phyloP scores from a whole-genome alignment of 53 echinoderm and acorn worm genomes.

The Apostichopus leukothele region DNA sequence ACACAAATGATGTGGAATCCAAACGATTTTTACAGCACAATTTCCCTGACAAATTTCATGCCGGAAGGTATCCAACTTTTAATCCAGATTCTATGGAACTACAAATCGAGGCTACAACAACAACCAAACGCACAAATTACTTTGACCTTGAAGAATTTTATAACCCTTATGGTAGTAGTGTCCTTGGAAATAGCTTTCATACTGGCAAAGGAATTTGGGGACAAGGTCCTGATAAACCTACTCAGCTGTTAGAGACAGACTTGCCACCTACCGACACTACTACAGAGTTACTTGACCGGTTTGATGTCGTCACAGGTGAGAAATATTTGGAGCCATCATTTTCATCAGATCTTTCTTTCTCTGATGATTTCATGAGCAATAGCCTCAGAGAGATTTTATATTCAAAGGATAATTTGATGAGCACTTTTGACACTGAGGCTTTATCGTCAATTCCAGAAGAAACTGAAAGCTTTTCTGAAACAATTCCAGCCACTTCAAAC shows the following conservation, averaged over 20 bases:
- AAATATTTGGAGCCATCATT: background rate
- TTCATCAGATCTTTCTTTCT: background rate
- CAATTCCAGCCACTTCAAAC: background rate
- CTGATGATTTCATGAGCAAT: background rate
- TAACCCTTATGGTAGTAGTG: background rate
- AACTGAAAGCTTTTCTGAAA: background rate
- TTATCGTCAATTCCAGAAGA: conserved; percentile 12
- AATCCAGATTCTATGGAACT: background rate
- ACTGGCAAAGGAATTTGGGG: too few species aligned
- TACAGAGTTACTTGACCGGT: background rate
- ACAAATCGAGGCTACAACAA: background rate
- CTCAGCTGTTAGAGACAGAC: background rate
- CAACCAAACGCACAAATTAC: background rate
- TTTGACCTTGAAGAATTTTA: background rate
- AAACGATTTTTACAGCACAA: background rate
- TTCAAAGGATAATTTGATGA: background rate
- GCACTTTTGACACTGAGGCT: background rate
- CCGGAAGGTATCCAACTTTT: background rate
- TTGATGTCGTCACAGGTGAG: background rate
- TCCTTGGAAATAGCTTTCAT: background rate
- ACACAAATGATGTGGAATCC: background rate
- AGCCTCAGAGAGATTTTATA: background rate
- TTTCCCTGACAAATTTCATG: background rate
- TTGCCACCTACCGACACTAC: background rate
- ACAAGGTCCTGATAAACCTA: background rate